Evolutionary conservation across 2,797 vertebrate species (phyloP).

Genomic region (Phaenicophaeus curvirostris): DNA sequence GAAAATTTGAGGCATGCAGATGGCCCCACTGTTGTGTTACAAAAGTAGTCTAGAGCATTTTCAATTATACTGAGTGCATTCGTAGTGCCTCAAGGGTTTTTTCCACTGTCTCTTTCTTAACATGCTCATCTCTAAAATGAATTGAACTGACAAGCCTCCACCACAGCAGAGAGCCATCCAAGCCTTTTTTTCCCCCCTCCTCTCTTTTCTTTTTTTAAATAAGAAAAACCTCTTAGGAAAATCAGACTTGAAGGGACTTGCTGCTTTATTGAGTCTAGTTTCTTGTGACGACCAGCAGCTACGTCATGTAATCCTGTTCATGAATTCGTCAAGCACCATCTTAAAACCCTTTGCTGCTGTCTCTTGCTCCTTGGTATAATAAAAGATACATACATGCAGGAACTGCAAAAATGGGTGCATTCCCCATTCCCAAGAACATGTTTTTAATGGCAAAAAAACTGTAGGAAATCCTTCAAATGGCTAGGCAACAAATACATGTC

Average conservation of each 20-base stretch:
- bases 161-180: neutral
- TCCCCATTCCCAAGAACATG: neutral
- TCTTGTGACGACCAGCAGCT: neutral
- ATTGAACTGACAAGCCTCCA: slow-evolving; percentile 2
- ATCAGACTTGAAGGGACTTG: neutral
- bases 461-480: neutral
- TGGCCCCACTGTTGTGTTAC: neutral
- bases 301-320: neutral
- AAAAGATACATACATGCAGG: neutral
- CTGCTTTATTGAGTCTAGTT: neutral
- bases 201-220: neutral
- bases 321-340: neutral
- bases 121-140: slow-evolving; percentile 30
- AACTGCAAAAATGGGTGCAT: neutral
- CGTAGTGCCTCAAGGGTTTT: slow-evolving; percentile 52
- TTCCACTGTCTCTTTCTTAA: slow-evolving; percentile 63
- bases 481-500: neutral
- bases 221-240: slow-evolving; percentile 12
- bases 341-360: neutral
- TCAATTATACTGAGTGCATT: slow-evolving; percentile 40
- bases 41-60: slow-evolving; percentile 19
- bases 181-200: neutral
- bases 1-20: neutral
- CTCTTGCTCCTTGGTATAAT: neutral
- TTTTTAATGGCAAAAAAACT: slow-evolving; percentile 1